Base-by-base conservation (phyloP, 2,888 invertebrate genomes). In the Panorpa germanica region DNA sequence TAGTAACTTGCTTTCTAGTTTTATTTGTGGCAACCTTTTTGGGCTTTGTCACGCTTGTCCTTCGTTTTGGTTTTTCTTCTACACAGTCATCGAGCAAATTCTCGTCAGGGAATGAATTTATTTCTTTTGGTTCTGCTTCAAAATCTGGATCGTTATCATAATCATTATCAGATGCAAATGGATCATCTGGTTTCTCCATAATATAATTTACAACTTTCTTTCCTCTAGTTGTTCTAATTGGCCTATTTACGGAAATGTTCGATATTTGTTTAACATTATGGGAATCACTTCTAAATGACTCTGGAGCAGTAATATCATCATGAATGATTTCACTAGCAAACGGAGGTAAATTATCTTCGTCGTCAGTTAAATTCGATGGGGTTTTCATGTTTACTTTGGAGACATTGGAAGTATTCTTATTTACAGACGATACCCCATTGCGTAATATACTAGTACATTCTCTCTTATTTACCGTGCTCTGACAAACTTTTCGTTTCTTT, bases 401-500 rank as follows among this genome's bases (percentile, higher is more conserved):
- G 31, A 47, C 33, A 8, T 39, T 34, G 1, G 35, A 33, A 4
- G 25, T 25, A 8, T 33, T 16, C 12, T 26, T 24, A 5, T 13
- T 15, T 26, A 23, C 21, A 28, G 5, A 17, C 28, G 8, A n/a
- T n/a, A n/a, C n/a, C n/a, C n/a, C n/a, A n/a, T n/a, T n/a, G n/a
- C n/a, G n/a, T n/a, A n/a, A n/a, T n/a, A n/a, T n/a, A n/a, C n/a
- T n/a, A n/a, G n/a, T n/a, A n/a, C n/a, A n/a, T n/a, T n/a, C n/a
- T n/a, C n/a, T 11, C 31, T 20, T 20, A 5, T 27, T 31, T 20
- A 30, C 30, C 9, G 13, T 25, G n/a, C 8, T 26, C 19, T 10
- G 11, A 24, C 42, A 38, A 27, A 59, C 32, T 46, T 58, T 61
- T 30, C 61, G 55, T 39, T 63, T 60, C 41, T 70, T 71, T 2